These are phyloP conservation scores for Drosophila aff. DNA, from an alignment of 1,140 invertebrate genomes.

Conservation along the genomic window DNA sequence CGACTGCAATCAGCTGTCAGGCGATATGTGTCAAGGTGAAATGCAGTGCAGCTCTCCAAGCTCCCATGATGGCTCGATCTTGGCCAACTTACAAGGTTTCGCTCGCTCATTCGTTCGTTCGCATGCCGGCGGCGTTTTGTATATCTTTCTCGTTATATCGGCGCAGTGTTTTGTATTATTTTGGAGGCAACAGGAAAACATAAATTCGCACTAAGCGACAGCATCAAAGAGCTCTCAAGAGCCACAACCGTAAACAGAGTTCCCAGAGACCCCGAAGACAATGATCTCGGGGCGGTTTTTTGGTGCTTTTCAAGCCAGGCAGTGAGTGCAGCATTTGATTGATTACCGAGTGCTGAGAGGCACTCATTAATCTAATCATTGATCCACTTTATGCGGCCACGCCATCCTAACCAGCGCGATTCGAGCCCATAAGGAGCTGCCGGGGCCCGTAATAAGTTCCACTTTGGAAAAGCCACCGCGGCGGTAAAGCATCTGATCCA, in stretches of 20 bases:
- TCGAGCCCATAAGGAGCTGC: constrained; percentile 12
- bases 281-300: constrained; percentile 35
- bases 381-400: constrained; percentile 73
- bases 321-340: constrained; percentile 66
- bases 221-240: constrained; percentile 62
- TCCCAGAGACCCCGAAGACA: constrained; percentile 57
- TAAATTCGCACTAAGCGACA: constrained; percentile 79
- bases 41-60: constrained; percentile 43
- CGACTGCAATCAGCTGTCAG: constrained; percentile 61
- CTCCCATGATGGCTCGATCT: constrained; percentile 39
- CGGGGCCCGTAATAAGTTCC: constrained; percentile 9
- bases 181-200: constrained; percentile 76
- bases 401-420: constrained; percentile 14
- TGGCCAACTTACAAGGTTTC: constrained; percentile 59
- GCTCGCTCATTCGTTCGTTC: constrained; percentile 29
- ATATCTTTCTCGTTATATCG: constrained; percentile 33
- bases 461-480: constrained; percentile 31
- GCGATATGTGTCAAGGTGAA: constrained; percentile 78
- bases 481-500: constrained; percentile 73
- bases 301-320: constrained; percentile 13
- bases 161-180: constrained; percentile 20
- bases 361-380: constrained; percentile 83
- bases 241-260: constrained; percentile 60
- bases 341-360: constrained; percentile 75
- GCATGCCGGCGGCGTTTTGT: constrained; percentile 48